Evolutionary conservation across 2,888 invertebrate genomes (phyloP), one percentile per base, ranked within the genome.

Genomic region (Prosopocoilus inquinatus): DNA sequence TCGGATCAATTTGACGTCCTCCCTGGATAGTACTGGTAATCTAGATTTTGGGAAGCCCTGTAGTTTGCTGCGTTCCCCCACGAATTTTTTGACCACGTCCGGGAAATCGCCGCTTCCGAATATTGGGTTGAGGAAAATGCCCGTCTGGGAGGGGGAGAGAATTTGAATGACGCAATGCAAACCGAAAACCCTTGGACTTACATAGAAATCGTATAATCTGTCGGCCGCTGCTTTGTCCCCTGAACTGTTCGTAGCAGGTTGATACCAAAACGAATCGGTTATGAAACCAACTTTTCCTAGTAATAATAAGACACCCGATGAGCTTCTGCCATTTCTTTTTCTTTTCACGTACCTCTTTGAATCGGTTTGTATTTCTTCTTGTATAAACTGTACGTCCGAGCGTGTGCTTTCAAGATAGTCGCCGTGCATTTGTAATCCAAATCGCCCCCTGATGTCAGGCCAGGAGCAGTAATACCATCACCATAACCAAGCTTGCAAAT

Each of bases 41-140:
- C 86, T 80, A 1, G 86, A 85, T 3, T 79, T 76, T 0, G 74
- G 67, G 63, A 79, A 85, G 2, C 82, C 81, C 68, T 86, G 84
- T 9, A 74, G 71, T 41, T 72, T 76, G 55, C 86, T 87, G 36
- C 82, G 78, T 1, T 77, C 74, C 45, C 77, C 79, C n/a, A 88
- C 78, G 2, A 79, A 74, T 16, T 77, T 72, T 49, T 83, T 81
- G 84, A 88, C 86, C 0, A 83, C 65, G 33, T 77, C 71, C 0
- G 87, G 87, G 69, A 86, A 88, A 71, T 86, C 83, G 1, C 87
- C 87, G 0, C 71, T 66, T 0, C 82, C 80, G 69, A 84, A 83
- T 39, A 88, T 84, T 2, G 88, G 86, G 69, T 87, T 79, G 0
- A 82, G 81, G 65, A 83, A 84, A 85, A 86, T 85, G 16, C 85